A percentile compares a stretch with the other conserved stretches of the same genome.
Conservation (phyloP, 2,797 vertebrate genomes). For the Protonibea diacanthus region DNA sequence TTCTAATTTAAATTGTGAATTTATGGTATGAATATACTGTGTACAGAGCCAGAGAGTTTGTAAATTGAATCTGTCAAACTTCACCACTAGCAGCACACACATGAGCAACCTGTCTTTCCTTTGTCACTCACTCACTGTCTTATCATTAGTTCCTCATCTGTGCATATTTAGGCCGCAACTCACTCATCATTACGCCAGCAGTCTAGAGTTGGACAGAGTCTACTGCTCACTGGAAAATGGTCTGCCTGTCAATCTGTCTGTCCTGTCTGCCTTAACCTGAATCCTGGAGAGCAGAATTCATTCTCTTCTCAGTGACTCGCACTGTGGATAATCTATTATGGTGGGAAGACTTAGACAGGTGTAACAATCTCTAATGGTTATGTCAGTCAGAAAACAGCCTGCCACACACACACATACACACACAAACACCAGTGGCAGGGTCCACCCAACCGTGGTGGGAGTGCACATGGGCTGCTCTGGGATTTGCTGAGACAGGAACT, state of each 20-base stretch:
- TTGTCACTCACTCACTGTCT: conserved; percentile 56
- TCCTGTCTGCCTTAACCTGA: conserved; percentile 50
- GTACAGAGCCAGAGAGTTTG: conserved; percentile 18
- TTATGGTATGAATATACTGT: conserved; percentile 25
- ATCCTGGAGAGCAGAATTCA: conserved; percentile 45
- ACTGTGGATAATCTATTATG: conserved; percentile 72
- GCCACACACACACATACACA: background rate
- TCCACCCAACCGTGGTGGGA: conserved; percentile 39
- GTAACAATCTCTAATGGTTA: conserved; percentile 76
- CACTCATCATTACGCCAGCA: conserved; percentile 67
- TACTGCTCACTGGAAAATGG: conserved; percentile 68
- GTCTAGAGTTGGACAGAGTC: conserved; percentile 52
- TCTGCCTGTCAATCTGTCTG: conserved; percentile 66
- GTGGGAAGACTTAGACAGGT: conserved; percentile 74
- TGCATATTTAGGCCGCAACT: conserved; percentile 57
- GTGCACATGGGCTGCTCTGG: conserved; percentile 22
- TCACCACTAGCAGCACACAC: conserved; percentile 26
- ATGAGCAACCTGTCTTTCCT: conserved; percentile 47
- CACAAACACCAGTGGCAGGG: conserved; percentile 21
- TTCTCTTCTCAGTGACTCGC: conserved; percentile 57
- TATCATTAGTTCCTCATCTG: conserved; percentile 74
- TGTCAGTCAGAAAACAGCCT: conserved; percentile 75
- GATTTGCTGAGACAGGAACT: conserved; percentile 48
- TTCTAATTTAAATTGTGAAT: conserved; percentile 28
- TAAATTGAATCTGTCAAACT: conserved; percentile 61